Base-by-base conservation (phyloP, 2,113 vertebrate species). In the Ceuthmochares aereus region DNA sequence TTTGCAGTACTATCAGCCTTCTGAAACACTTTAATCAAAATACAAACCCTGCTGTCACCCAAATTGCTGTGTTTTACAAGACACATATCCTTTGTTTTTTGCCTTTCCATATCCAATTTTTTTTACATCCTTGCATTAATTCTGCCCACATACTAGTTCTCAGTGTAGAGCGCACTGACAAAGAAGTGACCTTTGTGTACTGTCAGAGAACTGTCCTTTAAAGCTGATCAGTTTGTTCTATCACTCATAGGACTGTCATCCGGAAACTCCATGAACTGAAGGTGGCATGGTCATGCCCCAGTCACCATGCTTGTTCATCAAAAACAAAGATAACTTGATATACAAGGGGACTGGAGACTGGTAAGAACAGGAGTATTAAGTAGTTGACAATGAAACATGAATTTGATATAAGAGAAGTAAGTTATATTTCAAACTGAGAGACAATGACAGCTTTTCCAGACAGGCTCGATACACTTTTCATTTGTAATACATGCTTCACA, bases 1-100 rank as follows among this genome's bases (percentile, higher is more conserved):
- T 95, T 92, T 82, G 58, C 27, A 73, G 34, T 83, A 58, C 58
- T 90, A 63, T 66, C 79, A 88, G 37, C 74, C 43, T 89, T 81
- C 83, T 64, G 92, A 93, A 96, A 62, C 40, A 66, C 42, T 97
- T 89, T 84, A 77, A 84, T 86, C 66, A 73, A 21, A 92, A 42
- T 30, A 62, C 47, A 91, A 90, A 40, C 4, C 30, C 47, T 63
- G 45, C 49, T 95, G 68, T 93, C 51, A 76, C 73, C 42, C 74
- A 80, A 85, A 82, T 62, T 16, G 34, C 49, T 76, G 23, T 56
- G 42, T 76, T 95, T 84, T 83, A 56, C 60, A 73, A 60, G 19
- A 87, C 19, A 56, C 9, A 20, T 12, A 68, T 79, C 93, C 36
- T 75, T 42, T 15, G 34, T 10, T 1, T 7, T 42, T 58, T 74